Percentiles rank a stretch among this genome's conserved stretches.
phyloP scores from a whole-genome alignment of 2,113 vertebrate genomes.

The Glareola pratincola region DNA sequence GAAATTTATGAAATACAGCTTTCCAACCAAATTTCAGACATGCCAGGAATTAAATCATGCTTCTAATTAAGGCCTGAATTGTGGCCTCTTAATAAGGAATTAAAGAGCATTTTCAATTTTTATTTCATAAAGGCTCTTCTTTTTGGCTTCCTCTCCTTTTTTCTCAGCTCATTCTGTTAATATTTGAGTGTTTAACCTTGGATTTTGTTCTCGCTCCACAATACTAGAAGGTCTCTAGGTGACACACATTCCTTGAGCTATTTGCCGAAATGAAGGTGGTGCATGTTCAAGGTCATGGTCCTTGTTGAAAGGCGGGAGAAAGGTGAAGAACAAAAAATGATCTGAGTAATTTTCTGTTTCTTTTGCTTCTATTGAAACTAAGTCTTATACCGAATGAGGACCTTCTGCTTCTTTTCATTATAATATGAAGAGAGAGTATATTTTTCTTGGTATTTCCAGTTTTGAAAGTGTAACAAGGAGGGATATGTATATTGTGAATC shows the following conservation, averaged over 20 bases:
- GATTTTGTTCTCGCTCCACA: neutral
- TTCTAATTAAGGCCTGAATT: neutral
- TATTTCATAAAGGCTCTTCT: neutral
- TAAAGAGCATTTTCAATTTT: neutral
- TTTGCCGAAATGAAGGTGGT: neutral
- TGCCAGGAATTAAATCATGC: neutral
- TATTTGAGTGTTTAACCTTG: neutral
- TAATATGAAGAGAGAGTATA: neutral
- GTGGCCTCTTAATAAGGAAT: neutral
- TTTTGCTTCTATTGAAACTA: neutral
- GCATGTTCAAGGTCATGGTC: neutral
- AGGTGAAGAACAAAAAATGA: neutral
- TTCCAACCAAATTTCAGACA: neutral
- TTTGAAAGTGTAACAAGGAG: neutral
- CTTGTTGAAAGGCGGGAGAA: neutral
- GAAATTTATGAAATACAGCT: neutral
- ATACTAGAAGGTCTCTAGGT: neutral
- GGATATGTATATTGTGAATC: neutral
- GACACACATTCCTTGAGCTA: neutral
- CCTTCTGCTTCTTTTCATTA: neutral
- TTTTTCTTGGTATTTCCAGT: neutral
- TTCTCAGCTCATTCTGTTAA: neutral
- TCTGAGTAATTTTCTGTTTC: neutral
- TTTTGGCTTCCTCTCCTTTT: neutral
- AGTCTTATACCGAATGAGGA: neutral